Evolutionary conservation across 2,113 vertebrate genomes (phyloP), one percentile per base, ranked within the genome.

Genomic region (Polypterus senegalus): DNA sequence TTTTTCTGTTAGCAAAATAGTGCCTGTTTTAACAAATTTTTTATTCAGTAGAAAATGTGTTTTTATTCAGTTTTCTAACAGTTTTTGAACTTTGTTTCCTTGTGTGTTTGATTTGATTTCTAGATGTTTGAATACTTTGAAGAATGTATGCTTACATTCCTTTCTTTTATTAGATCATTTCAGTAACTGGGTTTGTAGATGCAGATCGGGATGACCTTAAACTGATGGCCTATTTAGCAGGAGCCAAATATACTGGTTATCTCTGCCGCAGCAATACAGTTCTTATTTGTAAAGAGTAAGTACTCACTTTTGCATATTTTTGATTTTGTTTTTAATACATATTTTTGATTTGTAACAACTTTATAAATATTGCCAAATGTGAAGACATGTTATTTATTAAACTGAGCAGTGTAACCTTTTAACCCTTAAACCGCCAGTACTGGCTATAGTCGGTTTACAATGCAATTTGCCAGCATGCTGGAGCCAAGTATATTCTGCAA

Each of bases 261-360:
- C 78, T 99, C 49, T 97, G 94, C 63, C 92, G 92, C 60, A 94
- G 93, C 72, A 99, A 98, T 76, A 97, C 93, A 0, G 89, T 98
- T 46, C 95, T 99, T 83, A 89, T 99, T 81, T 98, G 96, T 61
- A 98, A 93, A 84, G 92, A 96, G 96, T 94, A 81, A 88, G 91
- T 66, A 6, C 49, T 27, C 6, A 10, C 5, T 6, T 7, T 47
- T 56, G 45, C 47, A 11, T 47, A 5, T 9, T 44, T 62, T 55
- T 49, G 2, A 9, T 8, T 9, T 6, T 55, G 3, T 55, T 27
- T 27, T 27, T 27, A 27, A 27, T 27, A 27, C 27, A 27, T 27
- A 27, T 27, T 27, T 27, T 27, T 27, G 27, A 27, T 27, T 27
- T 27, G 27, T 27, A 27, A 27, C 27, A 27, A 27, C 27, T 27